Conservation (phyloP, 2,113 vertebrate genomes). For the Speoplatyrhinus poulsoni region DNA sequence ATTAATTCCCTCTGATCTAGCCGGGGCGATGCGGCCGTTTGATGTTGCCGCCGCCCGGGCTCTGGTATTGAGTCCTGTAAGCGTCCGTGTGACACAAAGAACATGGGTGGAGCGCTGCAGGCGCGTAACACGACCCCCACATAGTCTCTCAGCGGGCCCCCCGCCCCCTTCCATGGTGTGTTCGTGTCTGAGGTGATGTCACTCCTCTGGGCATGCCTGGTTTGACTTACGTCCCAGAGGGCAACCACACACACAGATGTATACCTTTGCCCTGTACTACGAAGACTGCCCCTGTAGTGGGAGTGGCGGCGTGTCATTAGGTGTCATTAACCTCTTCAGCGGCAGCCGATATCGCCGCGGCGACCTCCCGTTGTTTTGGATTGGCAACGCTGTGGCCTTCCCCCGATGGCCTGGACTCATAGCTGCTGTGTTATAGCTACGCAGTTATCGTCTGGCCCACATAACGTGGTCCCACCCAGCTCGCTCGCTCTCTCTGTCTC, state of each 20-base stretch:
- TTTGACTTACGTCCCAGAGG: constrained; percentile 53
- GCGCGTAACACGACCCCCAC: constrained; percentile 60
- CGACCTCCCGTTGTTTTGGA: constrained; percentile 51
- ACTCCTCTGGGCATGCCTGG: constrained; percentile 41
- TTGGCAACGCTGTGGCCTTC: constrained; percentile 44
- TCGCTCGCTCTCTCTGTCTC: background rate
- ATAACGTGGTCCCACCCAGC: constrained; percentile 16
- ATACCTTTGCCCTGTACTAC: constrained; percentile 12
- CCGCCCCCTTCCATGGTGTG: constrained; percentile 9
- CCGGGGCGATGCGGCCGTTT: constrained; percentile 55
- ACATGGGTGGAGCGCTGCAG: constrained; percentile 57
- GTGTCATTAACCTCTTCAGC: constrained; percentile 52
- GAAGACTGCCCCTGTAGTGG: constrained; percentile 20
- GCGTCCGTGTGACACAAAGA: constrained; percentile 65
- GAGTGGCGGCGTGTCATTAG: constrained; percentile 47
- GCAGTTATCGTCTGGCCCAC: constrained; percentile 63
- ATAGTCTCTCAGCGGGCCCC: constrained; percentile 11
- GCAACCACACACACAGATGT: constrained; percentile 14
- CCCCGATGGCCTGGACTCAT: constrained; percentile 44
- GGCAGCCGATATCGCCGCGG: constrained; percentile 25
- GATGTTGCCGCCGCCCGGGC: constrained; percentile 59
- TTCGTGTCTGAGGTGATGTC: constrained; percentile 47
- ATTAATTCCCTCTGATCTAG: constrained; percentile 53
- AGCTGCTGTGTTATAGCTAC: constrained; percentile 55
- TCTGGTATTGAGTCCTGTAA: constrained; percentile 63